These are phyloP conservation scores for Salmo trutta DNA, from an alignment of 2,797 vertebrate species.

Conservation along the genomic window DNA sequence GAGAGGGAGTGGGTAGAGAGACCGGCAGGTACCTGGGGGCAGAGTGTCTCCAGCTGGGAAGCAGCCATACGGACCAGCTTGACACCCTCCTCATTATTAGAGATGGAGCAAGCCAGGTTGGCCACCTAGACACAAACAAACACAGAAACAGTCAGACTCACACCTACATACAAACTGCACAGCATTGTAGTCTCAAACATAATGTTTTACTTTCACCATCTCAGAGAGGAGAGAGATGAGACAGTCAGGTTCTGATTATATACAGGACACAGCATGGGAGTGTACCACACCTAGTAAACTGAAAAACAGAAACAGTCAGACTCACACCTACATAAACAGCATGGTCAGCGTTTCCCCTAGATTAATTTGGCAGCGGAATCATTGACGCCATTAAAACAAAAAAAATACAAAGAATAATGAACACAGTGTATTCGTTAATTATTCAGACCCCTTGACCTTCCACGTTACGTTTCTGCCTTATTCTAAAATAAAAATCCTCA, in stretches of 20 bases:
- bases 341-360: too few relatives aligned
- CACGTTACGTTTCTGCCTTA: too few relatives aligned
- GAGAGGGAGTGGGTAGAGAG: neutral
- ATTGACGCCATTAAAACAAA: too few relatives aligned
- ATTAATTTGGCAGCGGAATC: too few relatives aligned
- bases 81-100: slow-evolving; percentile 98
- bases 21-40: slow-evolving; percentile 87
- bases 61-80: slow-evolving; percentile 98
- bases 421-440: too few relatives aligned
- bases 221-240: neutral
- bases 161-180: slow-evolving; percentile 23
- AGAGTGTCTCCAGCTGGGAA: slow-evolving; percentile 93
- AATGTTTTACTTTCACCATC: neutral
- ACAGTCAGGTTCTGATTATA: neutral
- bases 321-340: neutral
- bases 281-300: too few relatives aligned
- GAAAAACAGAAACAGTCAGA: neutral
- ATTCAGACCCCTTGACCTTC: too few relatives aligned
- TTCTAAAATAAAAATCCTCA: too few relatives aligned
- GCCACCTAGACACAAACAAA: slow-evolving; percentile 83
- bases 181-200: slow-evolving; percentile 1
- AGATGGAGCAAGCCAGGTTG: slow-evolving; percentile 98
- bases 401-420: too few relatives aligned
- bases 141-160: slow-evolving; percentile 45
- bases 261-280: neutral